Evolutionary conservation across 2,113 vertebrate genomes (phyloP), one percentile per base, ranked within the genome.

Genomic region (Thinocorus orbignyianus): DNA sequence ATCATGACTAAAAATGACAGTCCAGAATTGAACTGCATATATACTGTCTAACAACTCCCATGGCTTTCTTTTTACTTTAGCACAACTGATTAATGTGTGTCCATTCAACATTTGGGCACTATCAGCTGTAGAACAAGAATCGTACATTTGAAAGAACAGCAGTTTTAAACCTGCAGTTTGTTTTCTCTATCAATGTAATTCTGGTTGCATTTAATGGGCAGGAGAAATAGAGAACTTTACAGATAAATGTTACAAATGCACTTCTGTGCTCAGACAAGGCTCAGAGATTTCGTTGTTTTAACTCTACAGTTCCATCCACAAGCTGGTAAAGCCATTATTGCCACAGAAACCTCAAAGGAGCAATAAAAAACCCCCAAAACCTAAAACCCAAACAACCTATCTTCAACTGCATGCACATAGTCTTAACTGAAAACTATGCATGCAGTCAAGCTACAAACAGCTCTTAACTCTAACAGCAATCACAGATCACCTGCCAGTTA

Each of bases 281-380:
- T 57, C 64, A 76, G 39, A 64, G 15, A 49, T 83, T 58, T 35
- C 28, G 8, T 41, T 84, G 17, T 70, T 88, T 51, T 39, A 93
- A 48, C 24, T 49, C 69, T 19, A 24, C 41, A 51, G 30, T 35
- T 86, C 61, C 55, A 26, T 37, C 71, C 60, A 86, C 17, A 57
- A 71, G 69, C 66, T 93, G 90, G 65, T 72, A 93, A 95, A 95
- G 65, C 65, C 73, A 89, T 91, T 92, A 93, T 22, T 94, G 73
- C 57, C 70, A 92, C 49, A 77, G 70, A 84, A 96, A 89, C 28
- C 61, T 89, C 86, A 71, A 4, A 78, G 73, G 61, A 93, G 44
- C 52, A 95, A 86, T 81, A 72, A 81, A 83, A 72, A 61, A 14
- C 1, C 7, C 8, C 28, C 6, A 3, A 8, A 35, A 39, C 9